Evolutionary conservation across 1,140 invertebrate genomes (phyloP).

Genomic region (Melipona quadrifasciata): DNA sequence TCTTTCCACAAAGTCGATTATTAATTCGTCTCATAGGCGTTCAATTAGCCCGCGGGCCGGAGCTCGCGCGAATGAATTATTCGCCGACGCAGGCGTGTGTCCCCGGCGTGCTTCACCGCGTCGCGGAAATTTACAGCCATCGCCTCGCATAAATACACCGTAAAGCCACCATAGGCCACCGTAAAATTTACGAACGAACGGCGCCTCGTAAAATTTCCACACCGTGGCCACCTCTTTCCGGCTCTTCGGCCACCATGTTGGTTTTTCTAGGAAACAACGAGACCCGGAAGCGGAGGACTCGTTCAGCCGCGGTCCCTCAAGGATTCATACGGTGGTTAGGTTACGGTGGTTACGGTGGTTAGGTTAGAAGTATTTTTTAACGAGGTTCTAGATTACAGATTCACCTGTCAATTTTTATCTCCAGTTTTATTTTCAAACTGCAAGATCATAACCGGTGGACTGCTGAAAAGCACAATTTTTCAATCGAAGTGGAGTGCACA

Average conservation of each 20-base stretch:
- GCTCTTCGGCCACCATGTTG: neutral
- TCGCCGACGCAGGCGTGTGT: slow-evolving; percentile 15
- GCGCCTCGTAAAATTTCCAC: slow-evolving; percentile 34
- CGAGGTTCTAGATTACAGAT: neutral
- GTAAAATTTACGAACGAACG: slow-evolving; percentile 48
- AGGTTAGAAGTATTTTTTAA: neutral
- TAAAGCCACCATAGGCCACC: neutral
- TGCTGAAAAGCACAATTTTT: too few species aligned
- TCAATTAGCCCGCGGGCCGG: slow-evolving; percentile 48
- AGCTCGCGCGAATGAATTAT: slow-evolving; percentile 44
- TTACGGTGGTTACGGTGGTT: neutral
- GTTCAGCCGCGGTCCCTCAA: neutral
- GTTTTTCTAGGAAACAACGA: slow-evolving; percentile 2
- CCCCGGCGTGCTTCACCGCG: slow-evolving; percentile 34
- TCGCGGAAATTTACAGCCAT: slow-evolving; percentile 49
- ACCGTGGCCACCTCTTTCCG: neutral
- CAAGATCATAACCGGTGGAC: too few species aligned
- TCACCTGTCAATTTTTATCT: too few species aligned
- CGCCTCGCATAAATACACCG: slow-evolving; percentile 12
- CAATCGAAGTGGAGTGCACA: too few species aligned
- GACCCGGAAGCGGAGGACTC: neutral
- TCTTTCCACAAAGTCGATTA: slow-evolving; percentile 43
- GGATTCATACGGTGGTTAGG: neutral
- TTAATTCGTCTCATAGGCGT: slow-evolving; percentile 55
- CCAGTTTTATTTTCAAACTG: too few species aligned